Evolutionary conservation across 2,888 invertebrate species (phyloP).

Genomic region (Achlya flavicornis): DNA sequence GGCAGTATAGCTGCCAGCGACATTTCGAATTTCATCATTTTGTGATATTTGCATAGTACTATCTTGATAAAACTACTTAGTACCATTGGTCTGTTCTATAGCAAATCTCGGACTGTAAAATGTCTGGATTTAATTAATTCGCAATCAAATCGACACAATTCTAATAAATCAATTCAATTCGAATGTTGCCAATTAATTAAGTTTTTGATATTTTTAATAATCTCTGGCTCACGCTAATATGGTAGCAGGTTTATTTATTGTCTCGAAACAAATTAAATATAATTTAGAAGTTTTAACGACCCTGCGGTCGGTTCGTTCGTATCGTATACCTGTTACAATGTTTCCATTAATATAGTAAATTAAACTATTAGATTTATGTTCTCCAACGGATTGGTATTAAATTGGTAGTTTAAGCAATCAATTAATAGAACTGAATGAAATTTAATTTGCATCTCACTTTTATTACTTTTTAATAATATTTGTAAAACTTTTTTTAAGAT

Average conservation of each 20-base stretch:
- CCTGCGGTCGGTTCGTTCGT: conserved; percentile 13
- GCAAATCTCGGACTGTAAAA: background rate
- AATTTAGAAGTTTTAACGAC: conserved; percentile 13
- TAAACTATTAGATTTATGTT: conserved; percentile 1
- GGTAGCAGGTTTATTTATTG: conserved; percentile 8
- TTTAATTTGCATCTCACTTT: background rate
- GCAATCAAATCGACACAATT: background rate
- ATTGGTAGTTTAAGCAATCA: conserved; percentile 4
- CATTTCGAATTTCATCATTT: background rate
- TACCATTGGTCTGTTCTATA: background rate
- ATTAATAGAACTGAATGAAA: background rate
- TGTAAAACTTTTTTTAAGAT: too few relatives aligned
- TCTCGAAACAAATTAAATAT: conserved; percentile 14
- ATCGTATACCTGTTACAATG: background rate
- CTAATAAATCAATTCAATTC: background rate
- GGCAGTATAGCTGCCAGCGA: background rate
- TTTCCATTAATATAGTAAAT: conserved; percentile 1
- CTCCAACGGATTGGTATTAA: background rate
- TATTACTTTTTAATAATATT: background rate
- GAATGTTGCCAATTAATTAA: background rate
- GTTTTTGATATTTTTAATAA: background rate
- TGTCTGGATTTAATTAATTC: background rate
- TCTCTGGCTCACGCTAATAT: conserved; percentile 1
- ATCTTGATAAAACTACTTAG: background rate
- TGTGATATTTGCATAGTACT: background rate